These are phyloP conservation scores for Cecidostiba fungosa DNA, from an alignment of 2,888 invertebrate genomes.

Conservation along the genomic window DNA sequence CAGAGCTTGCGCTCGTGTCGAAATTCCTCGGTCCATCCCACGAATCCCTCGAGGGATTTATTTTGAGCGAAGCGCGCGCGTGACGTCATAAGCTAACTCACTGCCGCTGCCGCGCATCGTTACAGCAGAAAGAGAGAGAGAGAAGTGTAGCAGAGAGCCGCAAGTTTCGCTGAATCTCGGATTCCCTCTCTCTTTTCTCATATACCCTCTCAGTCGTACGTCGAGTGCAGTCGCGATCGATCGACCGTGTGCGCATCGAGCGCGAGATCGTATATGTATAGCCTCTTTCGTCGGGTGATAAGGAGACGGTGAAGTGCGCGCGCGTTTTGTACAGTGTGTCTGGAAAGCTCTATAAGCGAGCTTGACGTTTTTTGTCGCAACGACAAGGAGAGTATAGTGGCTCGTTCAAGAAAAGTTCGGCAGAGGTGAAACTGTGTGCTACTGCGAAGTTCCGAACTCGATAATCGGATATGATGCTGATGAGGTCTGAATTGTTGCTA, in stretches of 20 bases:
- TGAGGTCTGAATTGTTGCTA: too few species aligned
- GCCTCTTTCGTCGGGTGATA: neutral
- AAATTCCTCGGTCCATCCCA: slow-evolving; percentile 67
- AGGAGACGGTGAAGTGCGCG: slow-evolving; percentile 5
- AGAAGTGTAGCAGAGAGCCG: neutral
- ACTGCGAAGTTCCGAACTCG: neutral
- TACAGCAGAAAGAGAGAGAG: slow-evolving; percentile 5
- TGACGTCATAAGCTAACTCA: slow-evolving; percentile 71
- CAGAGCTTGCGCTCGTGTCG: slow-evolving; percentile 35
- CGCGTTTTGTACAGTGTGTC: neutral
- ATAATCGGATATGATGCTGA: slow-evolving; percentile 23
- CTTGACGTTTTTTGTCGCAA: neutral
- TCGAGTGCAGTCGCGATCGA: slow-evolving; percentile 63
- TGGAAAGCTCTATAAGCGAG: neutral
- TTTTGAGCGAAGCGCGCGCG: slow-evolving; percentile 73
- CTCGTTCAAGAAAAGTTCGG: neutral
- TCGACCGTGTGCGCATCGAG: slow-evolving; percentile 18
- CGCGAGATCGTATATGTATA: slow-evolving; percentile 17
- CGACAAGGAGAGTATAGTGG: neutral
- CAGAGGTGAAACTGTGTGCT: slow-evolving; percentile 28
- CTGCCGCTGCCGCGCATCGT: slow-evolving; percentile 37
- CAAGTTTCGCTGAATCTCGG: slow-evolving; percentile 14
- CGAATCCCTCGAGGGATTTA: slow-evolving; percentile 75
- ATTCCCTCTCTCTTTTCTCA: neutral
- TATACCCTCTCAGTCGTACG: slow-evolving; percentile 65